Conservation (phyloP, 2,113 vertebrate species). For the Prionailurus viverrinus region DNA sequence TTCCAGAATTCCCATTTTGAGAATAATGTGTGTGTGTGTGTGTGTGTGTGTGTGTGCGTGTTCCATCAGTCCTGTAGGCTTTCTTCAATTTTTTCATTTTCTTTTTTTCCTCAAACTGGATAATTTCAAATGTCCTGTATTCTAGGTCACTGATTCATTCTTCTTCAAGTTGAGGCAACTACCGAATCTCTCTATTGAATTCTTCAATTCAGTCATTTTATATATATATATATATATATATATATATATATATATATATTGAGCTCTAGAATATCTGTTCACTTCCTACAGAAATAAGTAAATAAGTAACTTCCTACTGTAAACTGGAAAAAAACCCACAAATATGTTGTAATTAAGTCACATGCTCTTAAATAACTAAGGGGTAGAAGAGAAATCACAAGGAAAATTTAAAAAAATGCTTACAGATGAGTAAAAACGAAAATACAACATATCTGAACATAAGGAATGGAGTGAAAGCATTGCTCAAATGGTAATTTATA, state of each 20-base stretch:
- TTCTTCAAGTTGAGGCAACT: neutral
- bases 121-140: neutral
- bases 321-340: neutral
- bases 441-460: neutral
- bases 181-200: neutral
- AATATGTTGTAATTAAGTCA: neutral
- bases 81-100: neutral
- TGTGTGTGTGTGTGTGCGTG: neutral
- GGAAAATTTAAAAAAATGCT: neutral
- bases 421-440: neutral
- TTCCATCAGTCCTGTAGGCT: neutral
- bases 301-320: no score
- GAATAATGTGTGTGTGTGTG: neutral
- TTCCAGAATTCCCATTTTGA: neutral
- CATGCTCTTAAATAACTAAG: neutral
- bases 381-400: neutral
- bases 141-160: neutral
- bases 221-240: no score
- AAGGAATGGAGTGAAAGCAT: neutral
- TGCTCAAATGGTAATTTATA: neutral
- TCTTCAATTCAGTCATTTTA: neutral
- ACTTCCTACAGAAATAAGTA: no score
- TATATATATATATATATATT: no score
- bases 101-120: neutral
- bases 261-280: no score